A percentile compares a stretch with the other conserved stretches of the same genome.
Evolutionary conservation across 2,797 vertebrate species (phyloP).

Genomic region (Chaetophractus vellerosus): DNA sequence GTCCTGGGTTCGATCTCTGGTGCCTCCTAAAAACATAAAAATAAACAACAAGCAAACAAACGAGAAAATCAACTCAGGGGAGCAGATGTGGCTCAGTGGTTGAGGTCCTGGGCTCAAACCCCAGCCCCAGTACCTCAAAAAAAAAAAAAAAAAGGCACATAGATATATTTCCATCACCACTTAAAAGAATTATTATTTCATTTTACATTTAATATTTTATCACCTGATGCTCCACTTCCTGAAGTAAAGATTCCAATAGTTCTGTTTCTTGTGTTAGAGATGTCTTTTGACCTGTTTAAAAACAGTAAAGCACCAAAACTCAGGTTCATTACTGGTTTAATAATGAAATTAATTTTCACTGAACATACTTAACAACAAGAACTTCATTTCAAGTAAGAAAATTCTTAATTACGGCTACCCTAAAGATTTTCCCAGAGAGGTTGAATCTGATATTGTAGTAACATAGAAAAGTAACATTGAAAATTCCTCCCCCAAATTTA

Average conservation of each 20-base stretch:
- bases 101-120: too few species aligned
- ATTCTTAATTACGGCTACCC: slow-evolving; percentile 1
- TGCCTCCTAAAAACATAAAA: too few species aligned
- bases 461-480: slow-evolving; percentile 21
- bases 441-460: slow-evolving; percentile 21
- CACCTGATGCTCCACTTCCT: slow-evolving; percentile 99
- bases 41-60: too few species aligned
- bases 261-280: slow-evolving; percentile 99
- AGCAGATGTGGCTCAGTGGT: too few species aligned
- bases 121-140: too few species aligned
- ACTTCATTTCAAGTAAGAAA: slow-evolving; percentile 14
- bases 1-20: too few species aligned
- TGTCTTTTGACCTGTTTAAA: slow-evolving; percentile 96
- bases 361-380: slow-evolving; percentile 7
- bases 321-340: background rate
- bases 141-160: too few species aligned
- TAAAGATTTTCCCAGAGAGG: background rate
- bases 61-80: too few species aligned
- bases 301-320: slow-evolving; percentile 53
- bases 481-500: slow-evolving; percentile 51
- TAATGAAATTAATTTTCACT: slow-evolving; percentile 26
- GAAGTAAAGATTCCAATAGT: slow-evolving; percentile 97
- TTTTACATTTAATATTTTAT: slow-evolving; percentile 78
- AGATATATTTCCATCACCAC: too few species aligned
- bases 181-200: background rate